These are phyloP conservation scores for Muntiacus reevesi DNA, from an alignment of 2,113 vertebrate genomes.

Conservation along the genomic window DNA sequence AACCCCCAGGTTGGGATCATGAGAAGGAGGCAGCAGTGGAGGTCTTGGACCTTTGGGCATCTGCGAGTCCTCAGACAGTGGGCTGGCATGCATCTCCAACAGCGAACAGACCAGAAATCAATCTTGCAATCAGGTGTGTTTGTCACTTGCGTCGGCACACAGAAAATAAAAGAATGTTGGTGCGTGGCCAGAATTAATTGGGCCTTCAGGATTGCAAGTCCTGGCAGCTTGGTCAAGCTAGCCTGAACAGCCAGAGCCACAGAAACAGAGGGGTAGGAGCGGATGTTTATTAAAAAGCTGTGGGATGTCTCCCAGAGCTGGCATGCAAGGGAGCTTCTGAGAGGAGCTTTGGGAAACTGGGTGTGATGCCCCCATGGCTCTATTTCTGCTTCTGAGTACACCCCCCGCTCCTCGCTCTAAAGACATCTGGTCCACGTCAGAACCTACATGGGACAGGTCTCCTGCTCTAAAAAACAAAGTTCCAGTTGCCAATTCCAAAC, in stretches of 20 bases:
- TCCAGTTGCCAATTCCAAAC: neutral
- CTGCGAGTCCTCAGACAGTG: fast-evolving
- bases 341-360: fast-evolving
- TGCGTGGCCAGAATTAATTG: neutral
- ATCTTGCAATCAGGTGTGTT: fast-evolving
- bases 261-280: fast-evolving
- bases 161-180: neutral
- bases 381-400: fast-evolving
- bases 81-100: fast-evolving
- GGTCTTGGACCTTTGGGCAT: fast-evolving
- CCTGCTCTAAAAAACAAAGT: fast-evolving
- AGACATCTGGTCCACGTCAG: fast-evolving
- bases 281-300: neutral
- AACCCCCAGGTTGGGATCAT: fast-evolving
- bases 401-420: neutral
- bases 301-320: neutral
- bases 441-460: fast-evolving
- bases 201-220: neutral
- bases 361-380: fast-evolving
- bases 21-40: fast-evolving
- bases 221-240: neutral
- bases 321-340: neutral
- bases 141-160: too few species aligned
- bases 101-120: neutral
- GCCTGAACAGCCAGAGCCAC: too few species aligned